Evolutionary conservation across 2,113 vertebrate genomes (phyloP), one percentile per base, ranked within the genome.

Genomic region (Glaucidium brasilianum): DNA sequence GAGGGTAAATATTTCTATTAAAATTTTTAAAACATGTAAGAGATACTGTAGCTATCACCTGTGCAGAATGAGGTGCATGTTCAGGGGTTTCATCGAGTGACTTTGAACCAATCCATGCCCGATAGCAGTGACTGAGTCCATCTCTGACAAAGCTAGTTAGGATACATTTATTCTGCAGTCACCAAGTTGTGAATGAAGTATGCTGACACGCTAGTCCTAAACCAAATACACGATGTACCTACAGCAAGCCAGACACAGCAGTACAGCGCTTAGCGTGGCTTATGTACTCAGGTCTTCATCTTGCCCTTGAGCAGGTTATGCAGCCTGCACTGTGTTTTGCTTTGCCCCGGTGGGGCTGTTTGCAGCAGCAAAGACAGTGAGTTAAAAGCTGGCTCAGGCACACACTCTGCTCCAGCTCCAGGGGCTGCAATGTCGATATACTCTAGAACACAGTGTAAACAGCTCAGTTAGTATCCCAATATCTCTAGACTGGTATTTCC

Each of bases 311-410:
- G 53, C 30, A 34, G 39, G 47, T 66, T 75, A 6, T 5, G 25
- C 45, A 69, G 66, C 55, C 50, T 5, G 1, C 35, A 6, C 34
- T 10, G 0, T 0, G 0, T 29, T 34, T 62, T 73, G 26, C 75
- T 62, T 55, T 37, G 22, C 32, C 17, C 32, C 2, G 0, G 2
- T 1, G 17, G 63, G 75, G 22, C 71, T 43, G n/a, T 8, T 58
- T 14, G 8, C 39, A 12, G 63, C 11, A 37, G 22, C n/a, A 77
- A 41, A 77, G 59, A 21, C 49, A 23, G 45, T 2, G 5, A n/a
- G 15, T 4, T 34, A 5, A 8, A 58, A 27, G 34, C 29, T 75
- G 64, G 5, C 29, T 62, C 19, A 34, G 47, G 32, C 53, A 50
- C 35, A 2, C 0, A 0, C 22, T 29, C 19, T n/a, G 52, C 43